Base-by-base conservation (phyloP, 2,888 invertebrate genomes). In the Zygogramma bicolorata region DNA sequence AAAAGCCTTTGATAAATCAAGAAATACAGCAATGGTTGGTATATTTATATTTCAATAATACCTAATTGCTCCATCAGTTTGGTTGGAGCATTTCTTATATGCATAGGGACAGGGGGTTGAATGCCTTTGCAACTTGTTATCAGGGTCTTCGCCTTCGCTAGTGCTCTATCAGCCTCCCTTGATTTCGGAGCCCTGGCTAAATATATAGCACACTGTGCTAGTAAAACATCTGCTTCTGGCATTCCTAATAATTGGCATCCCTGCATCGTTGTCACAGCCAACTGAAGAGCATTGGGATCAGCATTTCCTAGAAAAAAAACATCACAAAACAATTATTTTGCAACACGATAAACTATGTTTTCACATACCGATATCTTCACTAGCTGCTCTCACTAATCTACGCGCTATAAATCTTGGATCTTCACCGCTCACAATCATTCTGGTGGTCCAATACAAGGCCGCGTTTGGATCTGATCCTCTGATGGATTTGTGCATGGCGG, bases 401-500 rank as follows among this genome's bases (percentile, higher is more conserved):
- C 95, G 88, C 2, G 94, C 94, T 62, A 96, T 91, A 83, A 90
- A 95, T 63, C 93, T 83, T 0, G 95, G 95, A 85, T 95, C 93
- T 85, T 95, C 95, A 10, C 95, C 95, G 15, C 93, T 93, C 71
- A 91, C 89, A 77, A 95, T 86, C 90, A 95, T 95, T 73, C 95
- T 89, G 1, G 94, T 91, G 2, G 94, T 89, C 95, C 95, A 96
- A 84, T 95, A 95, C 42, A 96, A 86, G 13, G 95, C 91, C 1
- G 95, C 95, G 86, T 93, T 94, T 74, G 91, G 93, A 84, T 95
- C 93, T 18, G 94, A 91, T 0, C 95, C 95, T 77, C 95, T 89
- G 63, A 96, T 92, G 0, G 95, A 93, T 86, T 96, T 95, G 82
- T 95, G 95, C 77, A 95, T 87, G 0, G 95, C 95, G 1, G 95